phyloP scores from a whole-genome alignment of 2,113 vertebrate species.

The Stictonetta naevosa region DNA sequence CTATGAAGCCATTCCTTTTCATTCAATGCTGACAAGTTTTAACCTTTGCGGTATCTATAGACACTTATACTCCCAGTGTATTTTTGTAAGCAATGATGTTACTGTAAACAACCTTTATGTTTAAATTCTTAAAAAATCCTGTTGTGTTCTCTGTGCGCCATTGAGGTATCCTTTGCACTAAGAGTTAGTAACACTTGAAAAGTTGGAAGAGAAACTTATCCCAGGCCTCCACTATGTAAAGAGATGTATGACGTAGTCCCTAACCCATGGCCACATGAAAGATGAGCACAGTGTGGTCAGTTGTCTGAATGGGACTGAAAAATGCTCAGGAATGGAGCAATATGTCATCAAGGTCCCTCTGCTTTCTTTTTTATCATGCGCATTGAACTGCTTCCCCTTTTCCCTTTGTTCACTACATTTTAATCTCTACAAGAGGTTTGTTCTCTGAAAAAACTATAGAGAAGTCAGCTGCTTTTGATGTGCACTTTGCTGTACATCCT shows the following conservation, averaged over 20 bases:
- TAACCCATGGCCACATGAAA: neutral
- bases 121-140: neutral
- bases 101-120: neutral
- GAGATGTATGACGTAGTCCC: neutral
- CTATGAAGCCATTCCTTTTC: neutral
- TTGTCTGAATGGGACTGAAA: neutral
- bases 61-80: neutral
- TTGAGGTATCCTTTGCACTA: neutral
- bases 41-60: neutral
- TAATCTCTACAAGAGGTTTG: neutral
- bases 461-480: neutral
- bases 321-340: neutral
- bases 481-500: neutral
- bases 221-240: neutral
- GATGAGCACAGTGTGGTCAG: neutral
- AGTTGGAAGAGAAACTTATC: neutral
- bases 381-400: neutral
- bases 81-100: neutral
- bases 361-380: neutral
- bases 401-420: neutral
- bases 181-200: neutral
- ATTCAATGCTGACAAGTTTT: neutral
- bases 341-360: neutral
- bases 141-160: neutral
- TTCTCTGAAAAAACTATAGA: neutral